A percentile compares a stretch with the other conserved stretches of the same genome.
phyloP scores from a whole-genome alignment of 2,888 invertebrate species.

The Drosophila kanekoi region DNA sequence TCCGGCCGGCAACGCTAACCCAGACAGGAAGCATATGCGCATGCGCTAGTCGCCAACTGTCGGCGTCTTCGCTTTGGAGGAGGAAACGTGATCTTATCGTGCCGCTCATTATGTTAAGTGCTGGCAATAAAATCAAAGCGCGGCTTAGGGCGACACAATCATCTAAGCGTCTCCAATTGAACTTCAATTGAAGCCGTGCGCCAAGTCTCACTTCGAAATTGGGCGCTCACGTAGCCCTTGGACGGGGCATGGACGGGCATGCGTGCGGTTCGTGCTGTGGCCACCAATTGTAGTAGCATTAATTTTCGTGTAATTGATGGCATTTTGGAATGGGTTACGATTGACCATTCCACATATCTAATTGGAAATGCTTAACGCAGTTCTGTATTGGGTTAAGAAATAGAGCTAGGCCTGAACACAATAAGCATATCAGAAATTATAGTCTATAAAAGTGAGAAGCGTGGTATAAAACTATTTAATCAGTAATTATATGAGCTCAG shows the following conservation, averaged over 20 bases:
- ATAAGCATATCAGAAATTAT: slow-evolving; percentile 5
- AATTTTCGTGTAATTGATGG: slow-evolving; percentile 54
- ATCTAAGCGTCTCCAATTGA: slow-evolving; percentile 60
- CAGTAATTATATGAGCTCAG: too few species aligned
- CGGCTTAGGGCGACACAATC: slow-evolving; percentile 60
- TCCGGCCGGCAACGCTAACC: slow-evolving; percentile 51
- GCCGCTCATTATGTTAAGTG: slow-evolving; percentile 78
- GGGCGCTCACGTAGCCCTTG: slow-evolving; percentile 56
- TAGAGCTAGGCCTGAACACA: slow-evolving; percentile 11
- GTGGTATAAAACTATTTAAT: background rate
- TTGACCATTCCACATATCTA: slow-evolving; percentile 19
- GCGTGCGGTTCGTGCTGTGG: slow-evolving; percentile 57
- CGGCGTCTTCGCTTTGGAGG: slow-evolving; percentile 42
- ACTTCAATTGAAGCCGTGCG: slow-evolving; percentile 78
- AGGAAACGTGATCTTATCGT: slow-evolving; percentile 78
- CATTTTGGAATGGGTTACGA: slow-evolving; percentile 22
- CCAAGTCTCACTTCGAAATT: slow-evolving; percentile 18
- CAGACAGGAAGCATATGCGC: slow-evolving; percentile 76
- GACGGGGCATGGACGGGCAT: slow-evolving; percentile 18
- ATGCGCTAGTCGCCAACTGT: slow-evolving; percentile 64
- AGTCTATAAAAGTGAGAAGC: background rate
- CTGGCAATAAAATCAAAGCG: slow-evolving; percentile 79
- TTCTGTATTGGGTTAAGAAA: slow-evolving; percentile 9
- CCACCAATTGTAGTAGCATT: slow-evolving; percentile 38
- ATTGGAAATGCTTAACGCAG: slow-evolving; percentile 29